Evolutionary conservation across 2,113 vertebrate genomes (phyloP).

Genomic region (Solea solea): DNA sequence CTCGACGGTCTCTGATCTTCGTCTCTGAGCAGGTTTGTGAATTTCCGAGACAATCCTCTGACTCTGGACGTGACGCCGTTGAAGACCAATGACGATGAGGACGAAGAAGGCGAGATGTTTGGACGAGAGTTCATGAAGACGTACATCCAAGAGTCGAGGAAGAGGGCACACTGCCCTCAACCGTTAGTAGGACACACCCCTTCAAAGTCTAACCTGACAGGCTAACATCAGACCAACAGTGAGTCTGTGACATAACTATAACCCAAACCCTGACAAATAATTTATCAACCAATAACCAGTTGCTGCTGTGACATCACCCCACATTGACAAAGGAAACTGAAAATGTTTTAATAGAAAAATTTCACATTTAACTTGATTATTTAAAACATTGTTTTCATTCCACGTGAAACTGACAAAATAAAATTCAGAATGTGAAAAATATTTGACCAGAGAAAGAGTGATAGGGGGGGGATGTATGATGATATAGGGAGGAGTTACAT

Average conservation of each 20-base stretch:
- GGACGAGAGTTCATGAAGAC: conserved; percentile 92
- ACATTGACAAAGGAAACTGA: not conserved
- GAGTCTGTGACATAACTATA: too few relatives aligned
- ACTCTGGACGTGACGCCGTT: conserved; percentile 85
- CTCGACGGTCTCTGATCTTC: not conserved
- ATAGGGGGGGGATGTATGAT: too few relatives aligned
- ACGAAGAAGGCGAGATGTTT: conserved; percentile 86
- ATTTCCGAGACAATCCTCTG: conserved; percentile 95
- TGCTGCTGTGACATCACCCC: not conserved
- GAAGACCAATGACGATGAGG: conserved; percentile 31
- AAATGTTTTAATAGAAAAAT: conserved; percentile 24
- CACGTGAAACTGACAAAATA: too few relatives aligned
- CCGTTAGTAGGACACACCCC: conserved; percentile 16
- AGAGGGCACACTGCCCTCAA: conserved; percentile 65
- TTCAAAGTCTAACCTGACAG: not conserved
- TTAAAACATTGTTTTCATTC: too few relatives aligned
- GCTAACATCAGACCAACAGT: not conserved
- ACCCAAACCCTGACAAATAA: too few relatives aligned
- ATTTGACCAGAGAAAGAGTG: too few relatives aligned
- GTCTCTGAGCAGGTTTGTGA: conserved; percentile 88
- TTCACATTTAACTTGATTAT: not conserved
- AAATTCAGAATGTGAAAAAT: too few relatives aligned
- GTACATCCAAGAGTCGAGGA: conserved; percentile 88
- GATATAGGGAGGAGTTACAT: not conserved
- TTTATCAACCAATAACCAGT: too few relatives aligned